Conservation (phyloP, 2,113 vertebrate species). For the Mobula birostris region DNA sequence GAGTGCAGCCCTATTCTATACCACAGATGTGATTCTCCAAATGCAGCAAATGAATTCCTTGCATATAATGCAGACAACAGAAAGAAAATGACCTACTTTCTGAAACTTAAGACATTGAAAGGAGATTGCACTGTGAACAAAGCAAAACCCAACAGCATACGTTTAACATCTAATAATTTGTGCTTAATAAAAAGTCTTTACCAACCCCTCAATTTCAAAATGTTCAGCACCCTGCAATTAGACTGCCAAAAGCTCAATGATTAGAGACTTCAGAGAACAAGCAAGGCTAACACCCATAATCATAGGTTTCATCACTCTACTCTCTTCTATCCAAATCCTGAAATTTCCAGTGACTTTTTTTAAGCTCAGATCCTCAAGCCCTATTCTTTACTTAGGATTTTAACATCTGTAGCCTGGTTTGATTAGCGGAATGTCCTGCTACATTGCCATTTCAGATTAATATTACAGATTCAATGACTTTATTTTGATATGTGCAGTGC, state of each 20-base stretch:
- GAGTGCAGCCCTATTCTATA: neutral
- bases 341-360: neutral
- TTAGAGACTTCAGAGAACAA: neutral
- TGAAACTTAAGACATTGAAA: neutral
- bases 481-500: neutral
- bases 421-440: neutral
- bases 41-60: neutral
- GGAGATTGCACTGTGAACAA: neutral
- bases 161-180: neutral
- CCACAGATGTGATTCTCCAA: neutral
- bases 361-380: neutral
- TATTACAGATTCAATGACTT: neutral
- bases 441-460: neutral
- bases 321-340: neutral
- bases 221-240: neutral
- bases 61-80: neutral
- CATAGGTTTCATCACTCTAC: neutral
- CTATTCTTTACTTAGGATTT: neutral
- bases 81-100: neutral
- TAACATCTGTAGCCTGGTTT: neutral
- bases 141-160: neutral
- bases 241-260: neutral
- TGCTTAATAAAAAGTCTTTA: neutral
- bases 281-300: neutral
- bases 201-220: neutral